Percentiles rank a stretch among this genome's conserved stretches.
phyloP scores from a whole-genome alignment of 2,113 vertebrate genomes.

The Pelvicachromis taeniatus region DNA sequence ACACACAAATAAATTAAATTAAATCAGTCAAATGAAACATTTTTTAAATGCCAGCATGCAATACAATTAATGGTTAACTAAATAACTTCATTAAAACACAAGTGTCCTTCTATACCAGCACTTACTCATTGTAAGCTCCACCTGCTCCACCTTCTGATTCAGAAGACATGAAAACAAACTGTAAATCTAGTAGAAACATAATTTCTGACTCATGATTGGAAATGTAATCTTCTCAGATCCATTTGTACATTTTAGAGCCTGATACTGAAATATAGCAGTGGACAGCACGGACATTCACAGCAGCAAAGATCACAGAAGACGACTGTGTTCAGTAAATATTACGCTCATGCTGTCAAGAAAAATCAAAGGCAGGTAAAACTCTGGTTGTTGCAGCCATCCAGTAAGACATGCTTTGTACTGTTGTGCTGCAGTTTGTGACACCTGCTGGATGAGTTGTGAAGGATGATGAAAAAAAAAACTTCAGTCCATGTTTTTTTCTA shows the following conservation, averaged over 20 bases:
- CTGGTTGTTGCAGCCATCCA: not conserved
- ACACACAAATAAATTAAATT: not conserved
- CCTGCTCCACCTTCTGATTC: not conserved
- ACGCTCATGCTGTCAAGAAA: not conserved
- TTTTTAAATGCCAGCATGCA: not conserved
- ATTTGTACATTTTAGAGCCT: not conserved
- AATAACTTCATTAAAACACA: too few species aligned
- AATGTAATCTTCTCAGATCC: not conserved
- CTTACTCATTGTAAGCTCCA: not conserved
- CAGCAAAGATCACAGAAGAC: not conserved
- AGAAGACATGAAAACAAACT: not conserved
- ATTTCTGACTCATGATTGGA: not conserved
- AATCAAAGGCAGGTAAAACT: not conserved
- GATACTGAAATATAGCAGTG: not conserved
- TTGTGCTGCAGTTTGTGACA: too few species aligned
- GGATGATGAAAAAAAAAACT: too few species aligned
- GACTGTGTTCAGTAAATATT: not conserved
- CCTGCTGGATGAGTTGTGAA: too few species aligned
- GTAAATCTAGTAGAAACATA: not conserved
- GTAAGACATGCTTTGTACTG: not conserved
- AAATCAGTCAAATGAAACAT: not conserved
- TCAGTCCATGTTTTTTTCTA: too few species aligned
- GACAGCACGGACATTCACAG: not conserved
- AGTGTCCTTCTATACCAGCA: not conserved
- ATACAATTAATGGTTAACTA: not conserved